phyloP scores from a whole-genome alignment of 2,113 vertebrate species.

The Ginglymostoma cirratum region DNA sequence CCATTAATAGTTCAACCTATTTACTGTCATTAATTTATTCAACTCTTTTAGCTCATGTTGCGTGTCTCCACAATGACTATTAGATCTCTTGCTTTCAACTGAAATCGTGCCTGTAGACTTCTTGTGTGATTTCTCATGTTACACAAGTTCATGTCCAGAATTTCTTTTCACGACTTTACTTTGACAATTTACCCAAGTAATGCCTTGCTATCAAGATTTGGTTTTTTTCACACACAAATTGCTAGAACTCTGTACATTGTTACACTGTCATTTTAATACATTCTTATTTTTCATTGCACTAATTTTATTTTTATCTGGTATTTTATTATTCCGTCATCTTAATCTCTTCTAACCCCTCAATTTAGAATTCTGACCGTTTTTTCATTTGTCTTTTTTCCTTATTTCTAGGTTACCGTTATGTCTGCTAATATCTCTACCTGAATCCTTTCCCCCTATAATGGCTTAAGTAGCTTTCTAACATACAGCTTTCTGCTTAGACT shows the following conservation, averaged over 20 bases:
- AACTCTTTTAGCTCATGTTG: too few species aligned
- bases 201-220: neutral
- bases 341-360: neutral
- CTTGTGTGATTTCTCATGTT: neutral
- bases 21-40: too few species aligned
- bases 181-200: neutral
- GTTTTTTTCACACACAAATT: neutral
- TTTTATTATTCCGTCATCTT: neutral
- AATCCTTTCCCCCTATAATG: neutral
- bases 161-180: neutral
- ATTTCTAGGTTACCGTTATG: neutral
- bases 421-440: neutral
- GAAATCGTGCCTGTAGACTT: neutral
- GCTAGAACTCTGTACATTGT: neutral
- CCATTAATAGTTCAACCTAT: too few species aligned
- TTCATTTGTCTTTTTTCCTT: neutral
- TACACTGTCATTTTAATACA: neutral
- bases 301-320: neutral
- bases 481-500: neutral
- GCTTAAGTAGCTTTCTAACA: neutral
- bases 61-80: neutral
- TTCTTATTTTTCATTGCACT: neutral
- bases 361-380: neutral
- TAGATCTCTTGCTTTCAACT: neutral
- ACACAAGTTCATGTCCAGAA: neutral